A percentile compares a stretch with the other conserved stretches of the same genome.
phyloP scores from a whole-genome alignment of 2,797 vertebrate species.

The Liparis tanakae region DNA sequence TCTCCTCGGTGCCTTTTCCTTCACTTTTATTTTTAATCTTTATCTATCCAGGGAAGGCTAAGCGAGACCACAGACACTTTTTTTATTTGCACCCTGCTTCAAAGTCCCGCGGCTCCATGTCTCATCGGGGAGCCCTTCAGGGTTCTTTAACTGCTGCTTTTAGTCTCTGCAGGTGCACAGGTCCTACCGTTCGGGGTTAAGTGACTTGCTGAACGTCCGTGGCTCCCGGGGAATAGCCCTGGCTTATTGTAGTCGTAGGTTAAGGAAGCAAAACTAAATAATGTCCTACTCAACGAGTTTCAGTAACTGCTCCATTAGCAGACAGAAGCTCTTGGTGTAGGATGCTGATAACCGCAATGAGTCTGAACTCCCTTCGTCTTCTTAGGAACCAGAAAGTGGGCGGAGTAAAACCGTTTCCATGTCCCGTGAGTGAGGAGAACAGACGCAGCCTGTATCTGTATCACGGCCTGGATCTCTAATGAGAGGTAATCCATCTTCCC shows the following conservation, averaged over 20 bases:
- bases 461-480: constrained; percentile 2
- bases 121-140: constrained; percentile 48
- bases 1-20: constrained; percentile 26
- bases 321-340: background rate
- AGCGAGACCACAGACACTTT: constrained; percentile 46
- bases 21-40: constrained; percentile 59
- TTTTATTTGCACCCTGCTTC: constrained; percentile 41
- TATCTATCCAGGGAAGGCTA: constrained; percentile 63
- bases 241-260: background rate
- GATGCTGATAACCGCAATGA: background rate
- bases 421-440: background rate
- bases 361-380: background rate
- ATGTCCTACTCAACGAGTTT: background rate
- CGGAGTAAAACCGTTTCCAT: background rate
- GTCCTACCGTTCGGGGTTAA: constrained; percentile 49
- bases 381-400: background rate
- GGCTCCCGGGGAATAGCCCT: background rate
- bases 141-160: constrained; percentile 28
- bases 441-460: constrained; percentile 1
- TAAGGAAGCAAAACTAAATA: background rate
- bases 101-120: constrained; percentile 49
- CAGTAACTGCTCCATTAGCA: background rate
- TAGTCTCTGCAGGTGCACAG: constrained; percentile 40
- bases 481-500: background rate
- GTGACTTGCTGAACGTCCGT: constrained; percentile 36